Evolutionary conservation across 2,797 vertebrate genomes (phyloP), one percentile per base, ranked within the genome.

Genomic region (Falco biarmicus): DNA sequence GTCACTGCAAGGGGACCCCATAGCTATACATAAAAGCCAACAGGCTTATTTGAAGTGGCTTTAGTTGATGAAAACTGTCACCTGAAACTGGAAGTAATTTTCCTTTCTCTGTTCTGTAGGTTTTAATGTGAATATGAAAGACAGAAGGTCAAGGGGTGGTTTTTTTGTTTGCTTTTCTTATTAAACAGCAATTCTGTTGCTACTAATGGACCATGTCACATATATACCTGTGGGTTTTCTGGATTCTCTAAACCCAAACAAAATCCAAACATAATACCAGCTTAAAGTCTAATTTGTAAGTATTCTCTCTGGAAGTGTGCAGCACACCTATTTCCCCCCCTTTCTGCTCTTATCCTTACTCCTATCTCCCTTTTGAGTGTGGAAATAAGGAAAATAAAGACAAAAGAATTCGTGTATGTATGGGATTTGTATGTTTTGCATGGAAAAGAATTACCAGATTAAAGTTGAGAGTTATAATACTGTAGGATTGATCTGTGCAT

Each of bases 111-210:
- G 31, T 51, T 80, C 32, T 50, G 34, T 32, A 56, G 34, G 65
- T 41, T 45, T 56, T 66, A 45, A 70, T 10, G 10, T 50, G 15
- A 76, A 56, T 41, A 66, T 28, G 34, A 75, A 68, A n/a, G 16
- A 76, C 34, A 59, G 7, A 57, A 6, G 6, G 11, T 37, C 57
- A 18, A 8, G 6, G 15, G 1, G 3, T 15, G 13, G 2, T 8
- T 24, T n/a, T 69, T 31, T 41, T 5, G 12, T 15, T n/a, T 53
- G 5, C 11, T 60, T 56, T 41, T 32, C 14, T 51, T 63, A 64
- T 71, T 45, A 57, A 50, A 70, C 9, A 39, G 45, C 31, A 84
- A 11, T 56, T 84, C 26, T 32, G 12, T 43, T 87, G 9, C 25
- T 31, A 84, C 9, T 75, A 54, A 53, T n/a, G 9, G 41, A 54